Evolutionary conservation across 2,113 vertebrate species (phyloP), one percentile per base, ranked within the genome.

Genomic region (Halichoerus grypus): DNA sequence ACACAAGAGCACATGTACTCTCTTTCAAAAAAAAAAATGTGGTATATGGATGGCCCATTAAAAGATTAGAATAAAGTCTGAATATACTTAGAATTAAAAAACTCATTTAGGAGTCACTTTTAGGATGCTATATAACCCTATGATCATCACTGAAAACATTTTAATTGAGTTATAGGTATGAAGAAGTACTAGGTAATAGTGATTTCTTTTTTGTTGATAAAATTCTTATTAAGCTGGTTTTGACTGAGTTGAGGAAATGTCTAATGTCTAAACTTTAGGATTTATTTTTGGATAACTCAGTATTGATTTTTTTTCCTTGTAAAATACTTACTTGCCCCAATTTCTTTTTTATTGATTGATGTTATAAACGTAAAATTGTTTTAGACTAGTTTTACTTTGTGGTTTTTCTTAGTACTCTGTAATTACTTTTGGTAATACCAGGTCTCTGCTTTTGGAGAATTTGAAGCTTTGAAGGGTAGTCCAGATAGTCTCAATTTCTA

Each of bases 81-180:
- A 79, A 83, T 91, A 88, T 89, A 65, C 36, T 91, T 96, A 93
- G 39, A 93, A 81, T 90, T 83, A 39, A 49, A 87, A 79, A 86
- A 81, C 72, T 65, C 55, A 87, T 28, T 91, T 55, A 49, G 51
- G 69, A 71, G n/a, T 81, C 57, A 85, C 63, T 82, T 86, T 90
- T 57, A 90, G 42, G 28, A 69, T 87, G 67, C 24, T 69, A 3
- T 95, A 76, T 71, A 95, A 79, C 21, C 31, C 28, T 90, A 3
- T 72, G 53, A 79, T 94, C 53, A 59, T 93, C 36, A 79, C 21
- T 95, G 59, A 95, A 93, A 83, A 26, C 21, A 59, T 94, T 93
- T 94, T 91, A 77, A 71, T 87, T 90, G 28, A 14, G 31, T 77
- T n/a, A 83, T 5, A 83, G 69, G 4, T 88, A 2, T 88, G 46